Conservation (phyloP, 2,797 vertebrate species). For the Diglossa cyanea region DNA sequence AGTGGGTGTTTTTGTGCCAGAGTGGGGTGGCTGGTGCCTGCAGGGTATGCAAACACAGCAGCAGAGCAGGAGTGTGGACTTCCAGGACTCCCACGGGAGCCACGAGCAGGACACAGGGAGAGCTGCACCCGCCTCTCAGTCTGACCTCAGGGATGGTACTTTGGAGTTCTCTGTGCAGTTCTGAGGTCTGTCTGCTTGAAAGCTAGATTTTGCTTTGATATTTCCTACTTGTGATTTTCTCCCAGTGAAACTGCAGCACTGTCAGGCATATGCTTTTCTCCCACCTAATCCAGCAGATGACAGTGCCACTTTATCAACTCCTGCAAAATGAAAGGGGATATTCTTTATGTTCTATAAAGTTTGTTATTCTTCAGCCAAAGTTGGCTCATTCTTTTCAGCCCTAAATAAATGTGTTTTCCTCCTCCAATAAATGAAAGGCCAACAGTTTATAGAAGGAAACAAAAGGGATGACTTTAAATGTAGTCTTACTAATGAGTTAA, state of each 20-base stretch:
- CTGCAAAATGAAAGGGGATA: background rate
- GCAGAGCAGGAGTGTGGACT: background rate
- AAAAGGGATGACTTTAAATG: slow-evolving; percentile 4
- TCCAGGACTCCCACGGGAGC: background rate
- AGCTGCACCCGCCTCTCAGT: background rate
- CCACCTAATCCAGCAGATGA: background rate
- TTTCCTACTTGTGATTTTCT: background rate
- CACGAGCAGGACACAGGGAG: background rate
- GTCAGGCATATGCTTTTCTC: background rate
- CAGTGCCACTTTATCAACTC: background rate
- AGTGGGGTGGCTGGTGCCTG: background rate
- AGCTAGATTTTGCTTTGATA: background rate
- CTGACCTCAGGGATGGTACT: accelerated
- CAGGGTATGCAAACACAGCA: background rate
- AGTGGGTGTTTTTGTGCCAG: background rate
- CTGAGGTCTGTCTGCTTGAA: background rate
- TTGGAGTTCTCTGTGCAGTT: background rate
- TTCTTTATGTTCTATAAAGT: background rate
- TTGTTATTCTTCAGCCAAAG: background rate
- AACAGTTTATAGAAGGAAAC: slow-evolving; percentile 18
- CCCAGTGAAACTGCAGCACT: background rate
- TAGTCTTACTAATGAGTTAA: slow-evolving; percentile 60
- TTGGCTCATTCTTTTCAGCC: background rate
- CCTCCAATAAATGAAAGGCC: background rate
- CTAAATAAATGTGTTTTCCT: background rate